Evolutionary conservation across 2,113 vertebrate species (phyloP), one percentile per base, ranked within the genome.

Genomic region (Lagopus leucura): DNA sequence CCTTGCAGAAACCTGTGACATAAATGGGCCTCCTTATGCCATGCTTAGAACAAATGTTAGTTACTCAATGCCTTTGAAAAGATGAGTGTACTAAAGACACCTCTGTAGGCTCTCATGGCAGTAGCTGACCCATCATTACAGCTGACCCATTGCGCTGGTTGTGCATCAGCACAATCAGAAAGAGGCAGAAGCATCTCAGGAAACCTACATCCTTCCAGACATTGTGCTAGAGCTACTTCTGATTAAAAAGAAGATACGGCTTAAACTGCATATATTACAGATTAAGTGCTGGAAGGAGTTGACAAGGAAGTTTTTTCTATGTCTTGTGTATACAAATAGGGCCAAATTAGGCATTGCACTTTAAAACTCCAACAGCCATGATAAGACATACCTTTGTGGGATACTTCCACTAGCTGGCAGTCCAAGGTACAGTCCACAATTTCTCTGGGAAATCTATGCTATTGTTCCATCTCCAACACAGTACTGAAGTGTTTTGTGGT

Each of bases 71-170:
- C 20, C 6, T 30, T 16, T 34, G 54, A 45, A 47, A 54, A 40
- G 6, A 17, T 24, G 32, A 52, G 6, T 7, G 3, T 42, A 47
- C 12, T n/a, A 48, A 70, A 80, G 43, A 52, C 11, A 54, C 6
- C 4, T 15, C 12, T 1, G 1, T 15, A 10, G 14, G 20, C 28
- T 83, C 42, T 1, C 24, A 15, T 11, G 21, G 6, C 28, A 16
- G 42, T 30, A 42, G 18, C 18, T 65, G 40, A 12, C 18, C 57
- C 2, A 50, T 40, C 38, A 38, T 38, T 43, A 15, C n/a, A 42
- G 18, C 18, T 65, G 40, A 12, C 28, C 57, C 2, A 50, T 40
- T 24, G 38, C 10, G 38, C 38, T 38, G 38, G 9, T 38, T 38
- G 38, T 38, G 25, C 21, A 69, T 11, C 50, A n/a, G 38, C 6